Conservation (phyloP, 2,888 invertebrate species). For the Dioctria rufipes region DNA sequence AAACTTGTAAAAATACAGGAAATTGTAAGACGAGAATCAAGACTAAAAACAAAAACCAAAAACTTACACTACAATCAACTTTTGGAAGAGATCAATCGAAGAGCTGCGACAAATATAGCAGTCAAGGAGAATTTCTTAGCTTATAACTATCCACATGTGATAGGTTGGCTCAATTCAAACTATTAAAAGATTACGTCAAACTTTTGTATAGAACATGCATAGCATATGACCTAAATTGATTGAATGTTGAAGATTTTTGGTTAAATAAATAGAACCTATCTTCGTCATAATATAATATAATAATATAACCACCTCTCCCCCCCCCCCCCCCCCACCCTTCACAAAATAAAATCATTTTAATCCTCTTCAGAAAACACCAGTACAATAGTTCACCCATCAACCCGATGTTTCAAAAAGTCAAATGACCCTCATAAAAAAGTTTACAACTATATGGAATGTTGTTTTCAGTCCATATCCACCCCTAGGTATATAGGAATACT, state of each 20-base stretch:
- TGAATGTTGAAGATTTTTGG: not conserved
- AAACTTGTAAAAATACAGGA: not conserved
- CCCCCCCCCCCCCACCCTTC: too few relatives aligned
- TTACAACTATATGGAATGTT: conserved; percentile 51
- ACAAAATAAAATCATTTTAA: conserved; percentile 45
- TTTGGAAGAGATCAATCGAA: not conserved
- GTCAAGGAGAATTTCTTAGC: conserved; percentile 18
- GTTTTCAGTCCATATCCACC: not conserved
- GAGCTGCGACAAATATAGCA: not conserved
- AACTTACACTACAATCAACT: not conserved
- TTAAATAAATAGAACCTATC: too few relatives aligned
- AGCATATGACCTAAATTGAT: too few relatives aligned
- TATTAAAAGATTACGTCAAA: conserved; percentile 14
- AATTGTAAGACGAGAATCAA: not conserved
- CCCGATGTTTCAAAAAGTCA: conserved; percentile 58
- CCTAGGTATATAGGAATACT: not conserved
- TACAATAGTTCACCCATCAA: conserved; percentile 48
- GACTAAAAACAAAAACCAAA: not conserved
- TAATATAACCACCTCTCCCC: too few relatives aligned
- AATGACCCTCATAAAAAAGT: conserved; percentile 59
- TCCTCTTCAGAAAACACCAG: conserved; percentile 46
- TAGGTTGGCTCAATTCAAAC: conserved; percentile 14
- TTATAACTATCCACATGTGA: conserved; percentile 18
- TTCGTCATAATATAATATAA: too few relatives aligned
- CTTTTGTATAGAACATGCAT: not conserved